Evolutionary conservation across 2,797 vertebrate species (phyloP), one percentile per base, ranked within the genome.

Genomic region (Euthynnus affinis): DNA sequence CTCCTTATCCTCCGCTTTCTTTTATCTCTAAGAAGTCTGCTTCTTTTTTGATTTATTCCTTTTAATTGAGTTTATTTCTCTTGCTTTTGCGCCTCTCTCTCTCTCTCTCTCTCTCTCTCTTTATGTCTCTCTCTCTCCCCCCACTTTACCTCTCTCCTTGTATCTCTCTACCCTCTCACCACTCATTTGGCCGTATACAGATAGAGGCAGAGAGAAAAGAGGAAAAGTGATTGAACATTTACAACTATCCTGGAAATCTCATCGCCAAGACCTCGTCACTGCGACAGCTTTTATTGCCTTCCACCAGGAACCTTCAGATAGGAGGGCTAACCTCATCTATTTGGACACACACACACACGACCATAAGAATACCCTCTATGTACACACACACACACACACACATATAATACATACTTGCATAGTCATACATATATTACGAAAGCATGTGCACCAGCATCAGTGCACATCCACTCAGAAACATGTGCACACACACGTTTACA

Each of bases 261-360:
- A 93, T 89, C 87, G 84, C 86, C 32, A 40, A 75, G 80, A 77
- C 71, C 74, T 86, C 83, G 62, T 90, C 87, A 88, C 84, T 82
- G 88, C 78, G 82, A 62, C 88, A 83, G 87, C 82, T 91, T 94
- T 96, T 95, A 91, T 92, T 95, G 95, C 92, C 80, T 88, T 92
- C 85, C 78, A 80, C 86, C 71, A 78, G 80, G 74, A 82, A 76
- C 76, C 83, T 86, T 89, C 74, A 92, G 87, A 95, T 86, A n/a
- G 90, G 91, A 87, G 78, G 91, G 90, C 86, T 93, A 91, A 91
- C 83, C 86, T 81, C 92, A 89, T 92, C 81, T 93, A 86, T 73
- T 74, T 59, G 67, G 48, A 72, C 72, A 51, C 65, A 72, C 72
- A 32, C 71, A 25, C 22, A 61, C 52, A 57, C 40, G 75, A 34